These are phyloP conservation scores for Zaprionus capensis DNA, from an alignment of 1,140 invertebrate genomes.

Conservation along the genomic window DNA sequence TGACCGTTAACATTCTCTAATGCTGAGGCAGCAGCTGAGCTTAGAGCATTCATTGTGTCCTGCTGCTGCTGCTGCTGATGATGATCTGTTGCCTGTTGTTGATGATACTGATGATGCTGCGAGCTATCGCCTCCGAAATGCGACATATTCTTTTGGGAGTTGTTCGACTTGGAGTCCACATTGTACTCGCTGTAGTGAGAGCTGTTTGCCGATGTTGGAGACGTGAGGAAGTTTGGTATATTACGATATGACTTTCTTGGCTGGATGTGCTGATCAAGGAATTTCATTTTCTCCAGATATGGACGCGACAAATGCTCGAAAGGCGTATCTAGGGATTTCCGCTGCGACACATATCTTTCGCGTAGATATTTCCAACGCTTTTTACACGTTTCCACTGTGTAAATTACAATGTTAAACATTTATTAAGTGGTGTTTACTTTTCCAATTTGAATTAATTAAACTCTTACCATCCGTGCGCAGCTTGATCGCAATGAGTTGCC, in stretches of 20 bases:
- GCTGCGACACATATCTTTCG: slow-evolving; percentile 81
- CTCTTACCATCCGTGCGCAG: slow-evolving; percentile 80
- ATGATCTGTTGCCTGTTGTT: slow-evolving; percentile 55
- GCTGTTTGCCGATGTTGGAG: slow-evolving; percentile 77
- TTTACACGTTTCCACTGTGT: slow-evolving; percentile 81
- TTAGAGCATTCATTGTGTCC: slow-evolving; percentile 71
- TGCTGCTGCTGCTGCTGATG: slow-evolving; percentile 61
- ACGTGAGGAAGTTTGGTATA: slow-evolving; percentile 78
- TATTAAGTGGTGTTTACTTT: slow-evolving; percentile 11
- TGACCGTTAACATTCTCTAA: slow-evolving; percentile 71
- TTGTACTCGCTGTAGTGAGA: slow-evolving; percentile 79
- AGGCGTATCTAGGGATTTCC: slow-evolving; percentile 80
- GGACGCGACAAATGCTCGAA: slow-evolving; percentile 83
- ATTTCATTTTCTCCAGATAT: slow-evolving; percentile 84
- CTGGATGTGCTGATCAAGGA: slow-evolving; percentile 81
- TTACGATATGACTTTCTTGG: slow-evolving; percentile 82
- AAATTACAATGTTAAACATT: slow-evolving; percentile 1
- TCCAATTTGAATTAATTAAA: slow-evolving; percentile 11
- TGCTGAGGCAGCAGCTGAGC: slow-evolving; percentile 64
- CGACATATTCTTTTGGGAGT: slow-evolving; percentile 70
- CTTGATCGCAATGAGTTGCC: slow-evolving; percentile 76
- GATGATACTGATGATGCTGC: slow-evolving; percentile 70
- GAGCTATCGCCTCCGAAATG: slow-evolving; percentile 52
- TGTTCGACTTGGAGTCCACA: slow-evolving; percentile 80
- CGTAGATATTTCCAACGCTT: slow-evolving; percentile 84